These are phyloP conservation scores for Pocillopora meandrina DNA, from an alignment of 92 coral and sea anemone species.

Conservation along the genomic window DNA sequence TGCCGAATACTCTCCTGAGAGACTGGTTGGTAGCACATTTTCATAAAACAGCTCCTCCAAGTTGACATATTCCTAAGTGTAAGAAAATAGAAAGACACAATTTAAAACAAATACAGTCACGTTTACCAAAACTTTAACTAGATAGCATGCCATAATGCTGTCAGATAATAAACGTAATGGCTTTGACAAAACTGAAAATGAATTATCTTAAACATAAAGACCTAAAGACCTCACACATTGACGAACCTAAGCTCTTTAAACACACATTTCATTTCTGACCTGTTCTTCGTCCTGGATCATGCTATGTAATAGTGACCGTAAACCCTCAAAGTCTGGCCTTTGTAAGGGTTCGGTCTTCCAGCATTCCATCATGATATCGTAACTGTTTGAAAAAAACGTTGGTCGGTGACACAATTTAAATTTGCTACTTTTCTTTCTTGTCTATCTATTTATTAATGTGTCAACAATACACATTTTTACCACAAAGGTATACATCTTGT, in stretches of 20 bases:
- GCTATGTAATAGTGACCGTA: not conserved
- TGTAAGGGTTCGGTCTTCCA: constrained; percentile 53
- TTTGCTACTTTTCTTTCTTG: too few species aligned
- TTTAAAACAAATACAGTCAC: not conserved
- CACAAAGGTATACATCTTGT: too few species aligned
- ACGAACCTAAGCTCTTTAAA: not conserved
- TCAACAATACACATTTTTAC: too few species aligned
- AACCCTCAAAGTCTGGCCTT: constrained; percentile 52
- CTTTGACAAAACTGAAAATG: too few species aligned
- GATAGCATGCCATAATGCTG: not conserved
- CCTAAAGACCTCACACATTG: too few species aligned
- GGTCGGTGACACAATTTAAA: not conserved
- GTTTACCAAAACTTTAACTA: not conserved
- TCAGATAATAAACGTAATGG: not conserved
- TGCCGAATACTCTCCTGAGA: not conserved
- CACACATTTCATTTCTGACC: not conserved
- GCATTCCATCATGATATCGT: constrained; percentile 55
- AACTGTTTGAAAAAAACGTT: constrained; percentile 6
- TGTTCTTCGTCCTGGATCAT: constrained; percentile 32
- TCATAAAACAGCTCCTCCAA: constrained; percentile 28
- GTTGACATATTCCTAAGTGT: constrained; percentile 26
- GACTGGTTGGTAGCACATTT: constrained; percentile 18
- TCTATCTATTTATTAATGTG: not conserved
- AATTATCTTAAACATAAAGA: too few species aligned
- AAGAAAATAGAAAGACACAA: not conserved